Percentiles rank a stretch among this genome's conserved stretches.
These are phyloP conservation scores for Chrysopa pallens DNA, from an alignment of 1,140 invertebrate species.

Conservation along the genomic window DNA sequence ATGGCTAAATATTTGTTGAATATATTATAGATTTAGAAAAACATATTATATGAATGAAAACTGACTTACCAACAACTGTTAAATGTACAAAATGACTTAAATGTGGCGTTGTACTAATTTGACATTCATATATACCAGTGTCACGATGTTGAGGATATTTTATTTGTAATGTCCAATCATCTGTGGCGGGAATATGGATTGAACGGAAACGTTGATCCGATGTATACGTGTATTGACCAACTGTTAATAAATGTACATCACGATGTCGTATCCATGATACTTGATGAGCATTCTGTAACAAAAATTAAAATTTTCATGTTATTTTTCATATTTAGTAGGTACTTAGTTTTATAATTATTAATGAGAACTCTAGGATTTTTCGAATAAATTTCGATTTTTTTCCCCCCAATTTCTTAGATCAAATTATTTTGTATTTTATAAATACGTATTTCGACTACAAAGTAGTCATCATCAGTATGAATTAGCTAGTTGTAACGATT, in stretches of 20 bases:
- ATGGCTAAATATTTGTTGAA: no score
- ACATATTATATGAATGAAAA: slow-evolving; percentile 1
- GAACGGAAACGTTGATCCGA: slow-evolving; percentile 67
- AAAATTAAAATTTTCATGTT: no score
- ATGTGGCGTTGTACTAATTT: slow-evolving; percentile 74
- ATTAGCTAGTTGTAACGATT: no score
- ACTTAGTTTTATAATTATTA: no score
- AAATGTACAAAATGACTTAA: slow-evolving; percentile 75
- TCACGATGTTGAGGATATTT: slow-evolving; percentile 69
- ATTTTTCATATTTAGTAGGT: no score
- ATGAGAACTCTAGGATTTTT: no score
- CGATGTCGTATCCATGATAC: slow-evolving; percentile 69
- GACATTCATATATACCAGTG: slow-evolving; percentile 76
- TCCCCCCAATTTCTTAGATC: no score
- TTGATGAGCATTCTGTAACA: slow-evolving; percentile 46
- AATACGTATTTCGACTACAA: no score
- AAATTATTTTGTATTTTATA: no score
- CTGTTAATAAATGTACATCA: slow-evolving; percentile 64
- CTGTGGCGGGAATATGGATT: slow-evolving; percentile 54
- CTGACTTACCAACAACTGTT: slow-evolving; percentile 65
- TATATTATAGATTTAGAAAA: background rate
- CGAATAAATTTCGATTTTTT: no score
- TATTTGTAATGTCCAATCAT: slow-evolving; percentile 74
- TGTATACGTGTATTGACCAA: slow-evolving; percentile 72
- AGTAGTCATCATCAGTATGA: no score